phyloP scores from a whole-genome alignment of 1,140 invertebrate genomes.

The Saccostrea glomerata region DNA sequence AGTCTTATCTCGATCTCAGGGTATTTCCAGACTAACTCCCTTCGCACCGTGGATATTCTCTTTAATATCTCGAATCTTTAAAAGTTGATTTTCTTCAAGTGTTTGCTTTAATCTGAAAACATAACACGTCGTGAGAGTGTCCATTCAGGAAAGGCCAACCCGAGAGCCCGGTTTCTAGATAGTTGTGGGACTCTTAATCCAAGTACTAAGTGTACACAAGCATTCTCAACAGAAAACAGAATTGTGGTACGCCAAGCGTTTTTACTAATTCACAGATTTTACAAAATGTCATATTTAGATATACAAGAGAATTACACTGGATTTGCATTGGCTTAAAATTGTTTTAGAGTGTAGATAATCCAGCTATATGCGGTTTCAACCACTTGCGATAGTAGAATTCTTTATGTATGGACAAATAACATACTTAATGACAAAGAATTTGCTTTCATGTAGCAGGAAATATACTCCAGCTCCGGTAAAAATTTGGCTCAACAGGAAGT shows the following conservation, averaged over 20 bases:
- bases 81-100: neutral
- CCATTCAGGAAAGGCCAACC: neutral
- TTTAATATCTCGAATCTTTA: neutral
- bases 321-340: too few species aligned
- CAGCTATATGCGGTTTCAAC: too few species aligned
- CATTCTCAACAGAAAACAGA: too few species aligned
- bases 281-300: neutral
- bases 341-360: too few species aligned
- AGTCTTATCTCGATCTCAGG: neutral
- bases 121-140: neutral
- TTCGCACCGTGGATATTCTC: neutral
- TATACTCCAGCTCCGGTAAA: too few species aligned
- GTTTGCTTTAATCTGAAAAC: slow-evolving; percentile 28
- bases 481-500: too few species aligned
- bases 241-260: too few species aligned
- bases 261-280: too few species aligned
- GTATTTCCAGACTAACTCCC: neutral
- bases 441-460: too few species aligned
- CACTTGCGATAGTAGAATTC: too few species aligned
- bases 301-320: neutral
- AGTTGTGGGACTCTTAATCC: neutral
- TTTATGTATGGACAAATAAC: too few species aligned
- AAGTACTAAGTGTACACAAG: neutral
- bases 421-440: too few species aligned
- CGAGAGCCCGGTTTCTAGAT: neutral